phyloP scores from a whole-genome alignment of 2,797 vertebrate genomes.

The Xyrichtys novacula region DNA sequence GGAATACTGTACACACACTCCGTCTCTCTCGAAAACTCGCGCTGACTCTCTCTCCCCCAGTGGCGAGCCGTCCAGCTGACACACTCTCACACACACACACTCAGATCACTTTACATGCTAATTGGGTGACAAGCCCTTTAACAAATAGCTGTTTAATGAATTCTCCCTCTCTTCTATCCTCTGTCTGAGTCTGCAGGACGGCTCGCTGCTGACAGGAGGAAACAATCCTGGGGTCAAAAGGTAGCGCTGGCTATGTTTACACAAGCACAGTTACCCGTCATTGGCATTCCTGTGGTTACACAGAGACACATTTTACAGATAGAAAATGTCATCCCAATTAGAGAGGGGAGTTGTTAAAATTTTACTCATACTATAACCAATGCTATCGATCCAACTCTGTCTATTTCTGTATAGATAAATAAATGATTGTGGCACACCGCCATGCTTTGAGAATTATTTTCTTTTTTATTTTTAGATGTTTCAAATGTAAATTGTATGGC shows the following conservation, averaged over 20 bases:
- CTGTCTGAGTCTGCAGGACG: slow-evolving; percentile 23
- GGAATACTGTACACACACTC: slow-evolving; percentile 70
- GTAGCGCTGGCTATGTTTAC: slow-evolving; percentile 34
- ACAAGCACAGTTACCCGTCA: no score
- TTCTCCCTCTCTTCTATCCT: neutral
- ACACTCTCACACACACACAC: slow-evolving; percentile 23
- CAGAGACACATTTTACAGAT: no score
- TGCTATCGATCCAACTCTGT: no score
- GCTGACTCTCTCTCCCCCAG: slow-evolving; percentile 19
- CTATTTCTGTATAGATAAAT: no score
- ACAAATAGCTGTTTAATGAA: slow-evolving; percentile 73
- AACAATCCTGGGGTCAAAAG: slow-evolving; percentile 43
- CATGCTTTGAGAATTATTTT: no score
- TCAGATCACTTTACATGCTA: slow-evolving; percentile 78
- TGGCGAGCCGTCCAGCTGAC: slow-evolving; percentile 61
- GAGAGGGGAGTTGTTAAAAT: no score
- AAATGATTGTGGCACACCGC: no score
- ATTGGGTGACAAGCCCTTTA: slow-evolving; percentile 70
- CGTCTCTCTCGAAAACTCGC: slow-evolving; percentile 1
- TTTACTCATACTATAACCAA: no score
- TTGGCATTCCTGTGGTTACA: no score
- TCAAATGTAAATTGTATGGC: no score
- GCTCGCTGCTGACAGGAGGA: neutral
- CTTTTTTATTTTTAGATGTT: no score
- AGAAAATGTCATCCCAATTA: no score